Evolutionary conservation across 2,113 vertebrate species (phyloP).

Genomic region (Elephas maximus): DNA sequence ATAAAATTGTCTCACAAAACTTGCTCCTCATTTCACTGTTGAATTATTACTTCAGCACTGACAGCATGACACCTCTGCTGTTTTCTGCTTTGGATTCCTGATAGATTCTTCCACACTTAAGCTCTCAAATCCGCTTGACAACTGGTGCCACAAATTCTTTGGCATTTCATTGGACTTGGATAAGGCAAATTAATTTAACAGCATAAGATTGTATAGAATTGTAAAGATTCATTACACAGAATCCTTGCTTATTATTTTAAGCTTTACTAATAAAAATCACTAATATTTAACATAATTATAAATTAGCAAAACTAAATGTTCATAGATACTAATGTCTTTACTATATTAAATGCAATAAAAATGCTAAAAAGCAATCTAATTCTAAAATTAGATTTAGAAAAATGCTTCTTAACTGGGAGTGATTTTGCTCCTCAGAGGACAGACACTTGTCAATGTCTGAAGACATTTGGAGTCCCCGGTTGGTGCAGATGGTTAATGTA

Average conservation of each 20-base stretch:
- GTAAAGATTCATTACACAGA: conserved; percentile 7
- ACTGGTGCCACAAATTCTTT: background rate
- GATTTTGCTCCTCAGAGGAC: background rate
- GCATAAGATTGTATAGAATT: background rate
- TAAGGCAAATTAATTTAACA: conserved; percentile 47
- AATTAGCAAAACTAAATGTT: conserved; percentile 63
- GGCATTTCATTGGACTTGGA: conserved; percentile 26
- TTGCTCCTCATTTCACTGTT: background rate
- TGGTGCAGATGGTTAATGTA: background rate
- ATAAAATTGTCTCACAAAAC: background rate
- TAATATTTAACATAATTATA: conserved; percentile 49
- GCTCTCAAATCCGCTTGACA: background rate
- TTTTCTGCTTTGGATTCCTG: conserved; percentile 23
- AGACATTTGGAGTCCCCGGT: background rate
- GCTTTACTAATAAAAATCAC: conserved; percentile 59
- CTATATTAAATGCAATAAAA: conserved; percentile 58
- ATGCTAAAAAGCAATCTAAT: conserved; percentile 51
- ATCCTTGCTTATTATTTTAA: conserved; percentile 52
- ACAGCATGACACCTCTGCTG: background rate
- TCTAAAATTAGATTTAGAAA: conserved; percentile 33
- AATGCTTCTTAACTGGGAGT: background rate
- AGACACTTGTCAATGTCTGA: background rate
- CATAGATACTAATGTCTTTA: conserved; percentile 46
- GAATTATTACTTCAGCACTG: background rate
- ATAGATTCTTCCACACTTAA: background rate